Percentiles rank a stretch among this genome's conserved stretches.
Conservation (phyloP, 1,140 invertebrate species). For the Lepidostoma basale region DNA sequence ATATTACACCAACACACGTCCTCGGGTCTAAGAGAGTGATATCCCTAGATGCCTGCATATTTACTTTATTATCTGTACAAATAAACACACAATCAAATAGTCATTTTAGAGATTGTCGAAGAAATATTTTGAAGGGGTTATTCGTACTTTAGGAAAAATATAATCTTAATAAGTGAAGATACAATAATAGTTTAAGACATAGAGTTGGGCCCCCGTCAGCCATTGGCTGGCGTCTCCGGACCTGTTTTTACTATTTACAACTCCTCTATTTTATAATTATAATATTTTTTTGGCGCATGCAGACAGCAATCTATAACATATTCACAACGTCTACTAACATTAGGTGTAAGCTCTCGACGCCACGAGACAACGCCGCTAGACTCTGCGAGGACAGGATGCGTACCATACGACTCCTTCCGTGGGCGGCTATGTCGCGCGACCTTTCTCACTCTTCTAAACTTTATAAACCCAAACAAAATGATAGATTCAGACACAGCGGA, state of each 20-base stretch:
- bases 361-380: no score
- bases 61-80: neutral
- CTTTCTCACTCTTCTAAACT: no score
- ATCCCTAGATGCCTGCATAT: no score
- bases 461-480: no score
- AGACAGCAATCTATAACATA: slow-evolving; percentile 36
- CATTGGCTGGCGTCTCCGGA: slow-evolving; percentile 16
- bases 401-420: no score
- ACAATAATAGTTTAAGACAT: neutral
- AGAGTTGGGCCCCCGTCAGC: neutral
- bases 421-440: no score
- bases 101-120: slow-evolving; percentile 8
- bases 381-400: no score
- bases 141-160: slow-evolving; percentile 20
- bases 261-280: slow-evolving; percentile 27
- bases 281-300: slow-evolving; percentile 36
- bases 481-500: no score
- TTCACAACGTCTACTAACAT: slow-evolving; percentile 12
- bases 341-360: slow-evolving; percentile 14
- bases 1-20: no score
- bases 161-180: slow-evolving; percentile 1
- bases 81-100: neutral
- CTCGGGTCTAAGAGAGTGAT: no score
- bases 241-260: slow-evolving; percentile 33
- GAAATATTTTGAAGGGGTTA: neutral